Conservation (phyloP, 35 echinoderm and acorn worm species). For the Heliocidaris erythrogramma region DNA sequence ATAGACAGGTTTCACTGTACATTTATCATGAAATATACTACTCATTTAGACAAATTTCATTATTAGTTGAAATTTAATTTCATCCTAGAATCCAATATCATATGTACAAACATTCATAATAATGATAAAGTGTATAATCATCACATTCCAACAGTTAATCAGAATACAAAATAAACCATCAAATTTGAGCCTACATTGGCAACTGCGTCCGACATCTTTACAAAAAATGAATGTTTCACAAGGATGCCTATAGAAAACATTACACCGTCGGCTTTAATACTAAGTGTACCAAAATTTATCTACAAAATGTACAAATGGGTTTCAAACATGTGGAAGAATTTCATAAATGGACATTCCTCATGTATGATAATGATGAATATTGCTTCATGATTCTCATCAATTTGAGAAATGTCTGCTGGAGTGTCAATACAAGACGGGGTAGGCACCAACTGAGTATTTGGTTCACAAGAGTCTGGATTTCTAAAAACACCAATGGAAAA, state of each 20-base stretch:
- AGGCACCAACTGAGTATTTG: not conserved
- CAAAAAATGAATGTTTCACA: not conserved
- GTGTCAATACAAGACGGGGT: not conserved
- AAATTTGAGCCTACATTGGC: not conserved
- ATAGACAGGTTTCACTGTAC: no score
- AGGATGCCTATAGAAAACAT: not conserved
- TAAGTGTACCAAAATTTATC: not conserved
- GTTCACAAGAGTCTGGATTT: not conserved
- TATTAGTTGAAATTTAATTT: not conserved
- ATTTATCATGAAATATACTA: not conserved
- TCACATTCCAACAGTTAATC: not conserved
- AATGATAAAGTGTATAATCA: not conserved
- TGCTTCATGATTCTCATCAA: not conserved
- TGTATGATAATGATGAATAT: not conserved
- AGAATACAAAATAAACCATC: not conserved
- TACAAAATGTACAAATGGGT: not conserved
- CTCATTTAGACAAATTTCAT: not conserved
- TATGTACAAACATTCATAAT: not conserved
- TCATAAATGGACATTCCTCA: not conserved
- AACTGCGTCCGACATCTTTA: not conserved
- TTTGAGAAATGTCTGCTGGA: not conserved
- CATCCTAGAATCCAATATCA: not conserved
- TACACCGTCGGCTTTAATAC: not conserved
- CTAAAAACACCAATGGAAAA: not conserved
- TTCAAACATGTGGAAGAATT: not conserved